These are phyloP conservation scores for Amblyteles armatorius DNA, from an alignment of 2,888 invertebrate genomes.

Conservation along the genomic window DNA sequence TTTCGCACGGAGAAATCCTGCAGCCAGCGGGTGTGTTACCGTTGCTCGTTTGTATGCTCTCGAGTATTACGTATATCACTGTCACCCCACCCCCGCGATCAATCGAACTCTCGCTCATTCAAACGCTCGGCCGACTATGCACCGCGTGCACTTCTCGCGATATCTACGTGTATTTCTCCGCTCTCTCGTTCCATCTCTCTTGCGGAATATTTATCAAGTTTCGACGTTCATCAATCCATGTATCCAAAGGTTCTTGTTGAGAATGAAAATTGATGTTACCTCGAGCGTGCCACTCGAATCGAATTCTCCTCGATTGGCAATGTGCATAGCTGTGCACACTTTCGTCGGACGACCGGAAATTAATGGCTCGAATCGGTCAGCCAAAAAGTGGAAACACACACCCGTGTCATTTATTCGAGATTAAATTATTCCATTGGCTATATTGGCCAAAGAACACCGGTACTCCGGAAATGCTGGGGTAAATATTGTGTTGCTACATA, in stretches of 20 bases:
- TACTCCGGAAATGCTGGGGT: no score
- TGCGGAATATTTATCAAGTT: constrained; percentile 30
- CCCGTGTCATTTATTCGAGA: no score
- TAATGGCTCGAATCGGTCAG: not conserved
- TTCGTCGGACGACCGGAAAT: not conserved
- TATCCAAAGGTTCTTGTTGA: constrained; percentile 8
- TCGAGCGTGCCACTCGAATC: not conserved
- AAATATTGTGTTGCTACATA: no score
- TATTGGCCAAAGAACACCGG: no score
- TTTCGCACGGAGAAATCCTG: constrained; percentile 7
- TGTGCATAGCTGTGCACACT: not conserved
- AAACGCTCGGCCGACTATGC: constrained; percentile 4
- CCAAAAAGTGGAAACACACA: not conserved
- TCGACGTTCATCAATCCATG: not conserved
- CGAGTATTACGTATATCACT: not conserved
- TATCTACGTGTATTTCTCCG: not conserved
- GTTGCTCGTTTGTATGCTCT: not conserved
- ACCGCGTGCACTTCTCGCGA: constrained; percentile 6
- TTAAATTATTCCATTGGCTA: no score
- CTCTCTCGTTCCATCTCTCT: constrained; percentile 21
- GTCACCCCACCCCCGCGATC: constrained; percentile 2
- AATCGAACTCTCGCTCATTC: constrained; percentile 19
- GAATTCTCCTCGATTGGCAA: not conserved
- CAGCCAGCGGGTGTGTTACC: not conserved
- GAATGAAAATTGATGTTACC: constrained; percentile 20